Evolutionary conservation across 2,888 invertebrate genomes (phyloP).

Genomic region (Thysanoteuthis rhombus): DNA sequence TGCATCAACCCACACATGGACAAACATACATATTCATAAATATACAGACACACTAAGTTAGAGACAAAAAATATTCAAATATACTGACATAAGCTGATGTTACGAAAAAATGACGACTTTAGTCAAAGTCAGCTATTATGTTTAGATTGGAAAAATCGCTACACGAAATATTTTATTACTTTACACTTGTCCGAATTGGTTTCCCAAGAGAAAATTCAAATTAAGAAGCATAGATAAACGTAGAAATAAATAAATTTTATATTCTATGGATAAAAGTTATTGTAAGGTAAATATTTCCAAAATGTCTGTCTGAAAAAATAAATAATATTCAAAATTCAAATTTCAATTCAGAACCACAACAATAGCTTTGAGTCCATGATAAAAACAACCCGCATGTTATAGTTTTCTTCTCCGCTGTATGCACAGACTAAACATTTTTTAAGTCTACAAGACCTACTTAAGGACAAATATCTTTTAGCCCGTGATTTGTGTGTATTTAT

Average conservation of each 20-base stretch:
- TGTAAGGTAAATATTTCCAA: neutral
- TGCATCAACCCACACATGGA: no score
- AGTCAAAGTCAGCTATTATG: neutral
- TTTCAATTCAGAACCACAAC: neutral
- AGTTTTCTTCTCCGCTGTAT: neutral
- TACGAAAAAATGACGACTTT: neutral
- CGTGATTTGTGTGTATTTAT: neutral
- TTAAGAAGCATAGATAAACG: neutral
- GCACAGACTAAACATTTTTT: neutral
- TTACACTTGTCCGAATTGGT: neutral
- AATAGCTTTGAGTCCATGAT: neutral
- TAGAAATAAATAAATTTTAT: neutral
- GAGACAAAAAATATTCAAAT: neutral
- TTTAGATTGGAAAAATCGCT: neutral
- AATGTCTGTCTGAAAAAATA: neutral
- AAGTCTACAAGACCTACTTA: neutral
- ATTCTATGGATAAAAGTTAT: neutral
- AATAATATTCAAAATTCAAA: neutral
- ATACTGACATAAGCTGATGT: neutral
- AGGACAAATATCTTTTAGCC: neutral
- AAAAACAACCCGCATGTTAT: neutral
- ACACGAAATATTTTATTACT: neutral
- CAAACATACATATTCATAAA: neutral
- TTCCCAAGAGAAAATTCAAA: neutral
- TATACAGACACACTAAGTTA: neutral